These are phyloP conservation scores for Eilema griseolum DNA, from an alignment of 2,888 invertebrate species.

Conservation along the genomic window DNA sequence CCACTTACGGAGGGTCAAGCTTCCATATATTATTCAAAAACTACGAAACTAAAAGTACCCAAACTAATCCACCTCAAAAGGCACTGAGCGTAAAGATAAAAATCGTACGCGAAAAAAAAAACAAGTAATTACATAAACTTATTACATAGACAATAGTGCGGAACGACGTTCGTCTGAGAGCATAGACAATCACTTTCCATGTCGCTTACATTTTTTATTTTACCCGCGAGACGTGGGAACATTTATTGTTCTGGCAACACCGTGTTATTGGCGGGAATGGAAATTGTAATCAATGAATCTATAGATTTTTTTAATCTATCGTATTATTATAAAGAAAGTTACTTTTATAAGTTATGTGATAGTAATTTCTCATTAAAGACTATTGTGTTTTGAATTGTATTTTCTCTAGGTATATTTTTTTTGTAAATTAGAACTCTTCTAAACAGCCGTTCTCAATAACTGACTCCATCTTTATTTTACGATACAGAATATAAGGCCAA, in stretches of 20 bases:
- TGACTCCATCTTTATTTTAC: too few species aligned
- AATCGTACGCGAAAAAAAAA: constrained; percentile 45
- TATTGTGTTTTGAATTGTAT: not conserved
- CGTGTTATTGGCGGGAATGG: constrained; percentile 46
- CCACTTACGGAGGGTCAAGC: constrained; percentile 10
- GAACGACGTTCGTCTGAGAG: constrained; percentile 44
- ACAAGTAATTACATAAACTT: constrained; percentile 50
- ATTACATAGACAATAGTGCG: constrained; percentile 53
- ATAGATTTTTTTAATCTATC: constrained; percentile 14
- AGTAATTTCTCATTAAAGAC: not conserved
- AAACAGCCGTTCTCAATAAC: not conserved
- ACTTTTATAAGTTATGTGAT: not conserved
- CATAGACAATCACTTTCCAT: constrained; percentile 61
- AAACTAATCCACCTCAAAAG: constrained; percentile 40
- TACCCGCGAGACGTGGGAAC: constrained; percentile 57
- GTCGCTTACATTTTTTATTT: constrained; percentile 50
- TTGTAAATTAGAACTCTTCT: not conserved
- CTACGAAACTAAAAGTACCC: constrained; percentile 20
- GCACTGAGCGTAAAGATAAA: constrained; percentile 40
- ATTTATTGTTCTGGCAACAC: constrained; percentile 56
- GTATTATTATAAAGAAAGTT: constrained; percentile 13
- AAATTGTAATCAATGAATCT: constrained; percentile 22
- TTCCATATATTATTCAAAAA: constrained; percentile 18
- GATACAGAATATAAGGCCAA: too few species aligned
- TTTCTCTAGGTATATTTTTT: not conserved